Evolutionary conservation across 1,140 invertebrate species (phyloP), one percentile per base, ranked within the genome.

Genomic region (Lethrus apterus): DNA sequence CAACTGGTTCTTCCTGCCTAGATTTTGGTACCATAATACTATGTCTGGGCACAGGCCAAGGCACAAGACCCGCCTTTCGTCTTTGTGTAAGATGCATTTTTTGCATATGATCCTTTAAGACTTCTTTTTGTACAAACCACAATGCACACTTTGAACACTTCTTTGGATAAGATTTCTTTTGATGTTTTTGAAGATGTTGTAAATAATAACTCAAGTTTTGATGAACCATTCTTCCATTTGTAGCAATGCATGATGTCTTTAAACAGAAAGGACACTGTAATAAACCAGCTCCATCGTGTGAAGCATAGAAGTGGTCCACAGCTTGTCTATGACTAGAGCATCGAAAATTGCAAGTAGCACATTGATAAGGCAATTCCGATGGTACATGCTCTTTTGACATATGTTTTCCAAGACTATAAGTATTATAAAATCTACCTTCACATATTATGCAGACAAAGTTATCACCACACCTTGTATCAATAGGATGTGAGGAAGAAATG

Each of bases 301-400:
- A 57, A 29, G 72, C 64, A 54, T 81, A 79, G 60, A 78, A 86
- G 67, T 90, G 87, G 58, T 86, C 77, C 32, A 86, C 75, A 14
- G 78, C 68, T 50, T 80, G 73, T 48, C 80, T 79, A 62, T 88
- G 86, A 45, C 82, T 80, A 5, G 86, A 89, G 10, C 79, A 77
- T 26, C 82, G 73, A 65, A 83, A 87, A 34, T 71, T 67, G 56
- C 87, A 90, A 18, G 75, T 74, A 17, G 78, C 78, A 61, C 88
- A 90, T 24, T 70, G 69, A 63, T 90, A 92, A 1, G 88, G 88
- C 65, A 89, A 73, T 64, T 91, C 88, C 3, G 78, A 72, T 15
- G 79, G 80, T 46, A 75, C 72, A 68, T 91, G 88, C 48, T 76
- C 78, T 46, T 77, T 78, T 46, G 84, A 78, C 72, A 90, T 77